These are phyloP conservation scores for Hirudo medicinalis DNA, from an alignment of 1,140 invertebrate species.

Conservation along the genomic window DNA sequence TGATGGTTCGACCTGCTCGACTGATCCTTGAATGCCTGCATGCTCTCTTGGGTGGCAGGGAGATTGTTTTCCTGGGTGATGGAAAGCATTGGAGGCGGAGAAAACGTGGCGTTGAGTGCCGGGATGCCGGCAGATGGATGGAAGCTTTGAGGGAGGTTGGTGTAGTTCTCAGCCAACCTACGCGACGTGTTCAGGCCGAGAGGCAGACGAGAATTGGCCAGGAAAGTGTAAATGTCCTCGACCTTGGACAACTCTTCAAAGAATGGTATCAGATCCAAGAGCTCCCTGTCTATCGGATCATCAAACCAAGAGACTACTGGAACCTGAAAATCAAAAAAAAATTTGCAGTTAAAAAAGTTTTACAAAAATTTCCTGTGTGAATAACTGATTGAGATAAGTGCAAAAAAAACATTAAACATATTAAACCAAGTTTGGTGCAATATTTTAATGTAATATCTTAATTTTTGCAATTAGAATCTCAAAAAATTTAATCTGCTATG, in stretches of 20 bases:
- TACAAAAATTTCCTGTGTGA: too few species aligned
- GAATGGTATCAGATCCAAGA: constrained; percentile 84
- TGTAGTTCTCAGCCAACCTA: background rate
- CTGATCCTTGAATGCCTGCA: too few species aligned
- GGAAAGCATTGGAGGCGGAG: background rate
- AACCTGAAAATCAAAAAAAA: constrained; percentile 49
- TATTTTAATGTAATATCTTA: too few species aligned
- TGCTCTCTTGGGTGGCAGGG: too few species aligned
- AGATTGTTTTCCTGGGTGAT: too few species aligned
- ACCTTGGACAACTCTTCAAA: constrained; percentile 61
- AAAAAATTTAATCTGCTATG: too few species aligned
- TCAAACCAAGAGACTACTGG: constrained; percentile 95
- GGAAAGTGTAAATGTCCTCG: constrained; percentile 36
- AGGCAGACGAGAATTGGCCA: constrained; percentile 28
- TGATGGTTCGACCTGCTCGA: too few species aligned
- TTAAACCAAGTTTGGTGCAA: too few species aligned
- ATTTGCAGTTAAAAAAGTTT: background rate
- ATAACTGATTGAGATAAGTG: too few species aligned
- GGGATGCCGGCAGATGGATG: background rate
- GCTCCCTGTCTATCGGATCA: constrained; percentile 74
- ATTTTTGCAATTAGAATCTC: too few species aligned
- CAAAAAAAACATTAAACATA: too few species aligned
- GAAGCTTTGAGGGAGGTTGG: background rate
- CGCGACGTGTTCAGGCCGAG: background rate
- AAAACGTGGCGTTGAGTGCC: background rate